Conservation (phyloP, 2,113 vertebrate species). For the Pelobates fuscus region DNA sequence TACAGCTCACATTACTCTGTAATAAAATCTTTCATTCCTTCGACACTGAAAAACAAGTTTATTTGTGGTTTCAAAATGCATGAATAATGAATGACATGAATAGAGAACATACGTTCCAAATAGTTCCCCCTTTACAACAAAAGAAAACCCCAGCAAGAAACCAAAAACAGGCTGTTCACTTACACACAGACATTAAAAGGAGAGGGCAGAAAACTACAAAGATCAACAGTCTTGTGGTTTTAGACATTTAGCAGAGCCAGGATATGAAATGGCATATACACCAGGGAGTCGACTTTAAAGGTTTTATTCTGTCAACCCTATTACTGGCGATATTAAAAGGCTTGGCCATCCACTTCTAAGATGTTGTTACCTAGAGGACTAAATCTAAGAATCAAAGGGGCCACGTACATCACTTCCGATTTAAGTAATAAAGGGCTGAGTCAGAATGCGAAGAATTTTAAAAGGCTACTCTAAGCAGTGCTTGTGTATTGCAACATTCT, state of each 20-base stretch:
- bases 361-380: neutral
- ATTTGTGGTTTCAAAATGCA: conserved; percentile 12
- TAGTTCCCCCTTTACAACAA: neutral
- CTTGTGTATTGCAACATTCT: too few relatives aligned
- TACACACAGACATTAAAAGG: conserved; percentile 23
- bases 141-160: conserved; percentile 33
- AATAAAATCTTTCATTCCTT: neutral
- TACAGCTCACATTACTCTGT: too few relatives aligned
- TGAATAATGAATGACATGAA: neutral
- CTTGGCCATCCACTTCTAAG: neutral
- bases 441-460: too few relatives aligned
- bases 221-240: conserved; percentile 44
- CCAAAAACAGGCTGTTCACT: conserved; percentile 36
- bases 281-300: conserved; percentile 12
- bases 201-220: conserved; percentile 23
- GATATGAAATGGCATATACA: conserved; percentile 27
- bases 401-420: too few relatives aligned
- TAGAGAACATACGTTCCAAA: neutral
- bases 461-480: too few relatives aligned
- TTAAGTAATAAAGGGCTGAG: too few relatives aligned
- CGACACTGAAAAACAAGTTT: neutral
- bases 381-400: neutral
- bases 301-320: conserved; percentile 4
- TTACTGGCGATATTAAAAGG: conserved; percentile 24
- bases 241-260: conserved; percentile 27